Base-by-base conservation (phyloP, 2,797 vertebrate genomes). In the Brachyrhaphis roseni region DNA sequence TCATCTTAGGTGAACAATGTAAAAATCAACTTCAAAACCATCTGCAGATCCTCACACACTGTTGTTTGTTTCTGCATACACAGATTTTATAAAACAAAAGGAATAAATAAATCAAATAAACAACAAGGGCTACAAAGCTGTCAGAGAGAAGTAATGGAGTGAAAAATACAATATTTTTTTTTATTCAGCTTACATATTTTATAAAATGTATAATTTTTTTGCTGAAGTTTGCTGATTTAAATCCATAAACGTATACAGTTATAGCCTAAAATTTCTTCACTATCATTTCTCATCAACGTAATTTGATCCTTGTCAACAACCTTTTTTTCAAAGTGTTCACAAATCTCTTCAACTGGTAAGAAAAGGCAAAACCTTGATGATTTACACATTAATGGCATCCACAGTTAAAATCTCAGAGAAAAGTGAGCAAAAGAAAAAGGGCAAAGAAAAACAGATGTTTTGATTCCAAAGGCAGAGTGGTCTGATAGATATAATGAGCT, bases 391-490 rank as follows among this genome's bases (percentile, higher is more conserved):
- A 72, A 43, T 78, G 57, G 39, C 18, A 64, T 46, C 3, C 53
- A 41, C 47, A 76, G 66, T 64, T 2, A 7, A 83, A 43, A n/a
- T n/a, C 45, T 77, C 46, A 79, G 57, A 77, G 57, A 59, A 23
- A 28, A 13, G 11, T 41, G 64, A 45, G 20, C 36, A 57, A 74
- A 57, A 76, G 16, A 64, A 15, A 78, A 74, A 62, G 49, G 11
- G 75, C n/a, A 59, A 47, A 12, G 70, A 23, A 77, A 78, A 71
- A 36, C 87, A 34, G 39, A 51, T 43, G 76, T 55, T 57, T 80
- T 84, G 57, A 82, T 87, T 88, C 90, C 80, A 89, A 84, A 89
- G 74, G 10, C 57, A 46, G 59, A 77, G 49, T 59, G 31, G 62
- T 45, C 43, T 45, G 80, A 84, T 86, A 81, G 80, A 84, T 88